Conservation (phyloP, 2,888 invertebrate genomes). For the Pantelozetes paolii region DNA sequence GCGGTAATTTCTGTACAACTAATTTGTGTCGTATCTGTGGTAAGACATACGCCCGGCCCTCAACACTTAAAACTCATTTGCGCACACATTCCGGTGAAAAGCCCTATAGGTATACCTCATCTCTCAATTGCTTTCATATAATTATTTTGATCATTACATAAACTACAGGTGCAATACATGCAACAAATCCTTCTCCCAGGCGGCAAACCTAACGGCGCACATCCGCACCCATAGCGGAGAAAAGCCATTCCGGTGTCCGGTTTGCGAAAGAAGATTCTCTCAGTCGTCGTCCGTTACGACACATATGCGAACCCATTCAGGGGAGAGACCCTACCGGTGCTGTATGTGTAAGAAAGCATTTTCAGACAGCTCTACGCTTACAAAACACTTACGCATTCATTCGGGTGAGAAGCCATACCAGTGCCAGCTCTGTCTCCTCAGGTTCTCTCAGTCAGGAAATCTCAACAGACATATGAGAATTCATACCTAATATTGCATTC, state of each 20-base stretch:
- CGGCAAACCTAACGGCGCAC: slow-evolving; percentile 96
- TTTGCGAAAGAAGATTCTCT: slow-evolving; percentile 93
- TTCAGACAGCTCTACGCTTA: slow-evolving; percentile 95
- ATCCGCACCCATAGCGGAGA: slow-evolving; percentile 93
- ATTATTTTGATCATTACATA: too few species aligned
- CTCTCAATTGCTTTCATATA: slow-evolving; percentile 41
- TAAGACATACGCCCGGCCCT: slow-evolving; percentile 89
- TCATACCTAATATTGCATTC: slow-evolving; percentile 57
- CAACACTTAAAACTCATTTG: slow-evolving; percentile 93
- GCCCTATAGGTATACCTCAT: slow-evolving; percentile 60
- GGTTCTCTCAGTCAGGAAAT: slow-evolving; percentile 98
- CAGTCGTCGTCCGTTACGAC: slow-evolving; percentile 92
- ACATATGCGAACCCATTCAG: slow-evolving; percentile 99
- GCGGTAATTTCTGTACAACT: neutral
- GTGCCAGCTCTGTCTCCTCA: slow-evolving; percentile 74
- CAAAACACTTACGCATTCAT: slow-evolving; percentile 77
- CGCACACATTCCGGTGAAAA: slow-evolving; percentile 94
- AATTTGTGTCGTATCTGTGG: slow-evolving; percentile 66
- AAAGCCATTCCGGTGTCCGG: slow-evolving; percentile 95
- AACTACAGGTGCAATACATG: slow-evolving; percentile 70
- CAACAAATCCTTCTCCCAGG: slow-evolving; percentile 89
- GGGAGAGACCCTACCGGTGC: slow-evolving; percentile 94
- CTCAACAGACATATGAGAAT: slow-evolving; percentile 98
- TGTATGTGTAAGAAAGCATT: slow-evolving; percentile 96
- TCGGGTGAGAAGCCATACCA: slow-evolving; percentile 94